Evolutionary conservation across 1,140 invertebrate species (phyloP), one percentile per base, ranked within the genome.

Genomic region (Vollenhovia emeryi): DNA sequence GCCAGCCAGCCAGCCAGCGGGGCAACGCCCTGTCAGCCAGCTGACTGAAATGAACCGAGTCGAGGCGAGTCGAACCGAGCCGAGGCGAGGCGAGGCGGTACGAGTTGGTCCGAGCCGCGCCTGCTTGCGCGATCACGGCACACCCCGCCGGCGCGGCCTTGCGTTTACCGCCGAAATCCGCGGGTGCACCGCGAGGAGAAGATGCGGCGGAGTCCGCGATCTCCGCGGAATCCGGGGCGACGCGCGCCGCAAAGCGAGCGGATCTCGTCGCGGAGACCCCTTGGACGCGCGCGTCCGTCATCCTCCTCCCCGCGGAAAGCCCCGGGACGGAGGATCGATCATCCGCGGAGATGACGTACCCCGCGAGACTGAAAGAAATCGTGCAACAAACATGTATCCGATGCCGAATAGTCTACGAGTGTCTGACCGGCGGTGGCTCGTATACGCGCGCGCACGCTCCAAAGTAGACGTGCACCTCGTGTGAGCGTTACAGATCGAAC

Each of bases 21-120:
- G 92, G 91, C 92, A 93, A 93, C 91, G 92, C 92, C 92, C 92
- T 93, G 91, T 89, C 91, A 89, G 89, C 90, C 91, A 93, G 92
- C 92, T 93, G 92, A 93, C 92, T 93, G 90, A 91, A 91, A 92
- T 91, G 88, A 91, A 91, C 88, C 91, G 91, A 92, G 89, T 82
- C 75, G 87, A n/a, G n/a, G n/a, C n/a, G n/a, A n/a, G n/a, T n/a
- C n/a, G n/a, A 91, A 76, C 59, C 64, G 76, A 75, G 40, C 60
- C 76, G 76, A 27, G 13, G 45, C 90, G 89, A 87, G 60, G 24
- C 48, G 89, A 87, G 60, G 24, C 48, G 40, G 7, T 30, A 73
- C 88, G 90, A 86, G 48, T 9, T 27, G 8, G 8, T 33, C 74
- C 57, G 64, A 71, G 55, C 30, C 40, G 78, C 24, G 48, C 48